Base-by-base conservation (phyloP, 2,797 vertebrate genomes). In the Pyrocephalus nanus region DNA sequence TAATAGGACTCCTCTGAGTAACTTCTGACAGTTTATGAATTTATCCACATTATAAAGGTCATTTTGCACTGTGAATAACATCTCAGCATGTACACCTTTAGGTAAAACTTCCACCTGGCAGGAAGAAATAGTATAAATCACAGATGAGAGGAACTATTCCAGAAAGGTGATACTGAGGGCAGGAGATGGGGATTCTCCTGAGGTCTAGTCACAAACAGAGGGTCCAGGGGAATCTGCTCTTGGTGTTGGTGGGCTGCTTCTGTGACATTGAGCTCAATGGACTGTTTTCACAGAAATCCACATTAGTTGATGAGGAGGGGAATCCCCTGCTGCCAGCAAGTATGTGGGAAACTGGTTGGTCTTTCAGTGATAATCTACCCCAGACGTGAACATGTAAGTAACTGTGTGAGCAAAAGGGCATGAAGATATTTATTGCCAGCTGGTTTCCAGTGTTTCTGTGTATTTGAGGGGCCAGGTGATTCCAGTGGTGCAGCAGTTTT, bases 401-500 rank as follows among this genome's bases (percentile, higher is more conserved):
- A 14, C 7, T 21, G 4, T 6, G 16, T 8, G 26, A 89, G 26
- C 22, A 57, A 70, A 70, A 40, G 27, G 11, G 4, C 30, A 19
- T 4, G 0, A 0, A 77, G 38, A 30, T 16, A 6, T 70, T 40
- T 87, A 7, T 32, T 58, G 17, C 38, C 1, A 3, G 7, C 2
- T 74, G 29, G 17, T 11, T 4, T 42, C 18, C 50, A 11, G 12
- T 11, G 21, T 6, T n/a, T 13, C 23, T 60, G 20, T 3, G 2
- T 21, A 8, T 62, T 43, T 61, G 15, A 0, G 6, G 22, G 61
- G 34, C 15, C 32, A 43, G 25, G 21, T 11, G 3, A 5, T 64
- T 11, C 20, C 5, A 8, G 15, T 1, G 0, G 2, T 17, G 15
- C 27, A 36, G 21, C 0, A 2, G 4, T 6, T 65, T 8, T 53